Evolutionary conservation across 2,797 vertebrate species (phyloP).

Genomic region (Hybognathus amarus): DNA sequence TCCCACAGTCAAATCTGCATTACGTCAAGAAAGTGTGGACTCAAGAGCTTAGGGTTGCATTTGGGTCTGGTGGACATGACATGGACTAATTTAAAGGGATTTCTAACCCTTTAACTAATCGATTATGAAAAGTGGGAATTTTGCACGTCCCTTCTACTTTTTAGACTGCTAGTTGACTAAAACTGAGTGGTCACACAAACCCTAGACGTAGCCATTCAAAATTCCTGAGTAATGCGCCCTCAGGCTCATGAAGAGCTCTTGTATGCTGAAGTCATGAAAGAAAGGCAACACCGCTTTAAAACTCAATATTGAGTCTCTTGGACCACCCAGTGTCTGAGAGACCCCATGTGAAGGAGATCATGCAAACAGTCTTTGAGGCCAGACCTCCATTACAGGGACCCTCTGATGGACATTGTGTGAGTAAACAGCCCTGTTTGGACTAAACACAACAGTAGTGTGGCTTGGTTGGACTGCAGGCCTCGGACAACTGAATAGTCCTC

Average conservation of each 20-base stretch:
- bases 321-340: slow-evolving; percentile 28
- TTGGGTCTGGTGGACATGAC: not conserved
- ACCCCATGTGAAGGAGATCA: not conserved
- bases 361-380: slow-evolving; percentile 10
- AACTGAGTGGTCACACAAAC: not conserved
- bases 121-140: not conserved
- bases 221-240: not conserved
- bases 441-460: not conserved
- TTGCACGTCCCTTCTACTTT: not conserved
- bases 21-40: not conserved
- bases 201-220: not conserved
- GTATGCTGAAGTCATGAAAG: slow-evolving; percentile 10
- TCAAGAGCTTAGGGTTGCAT: not conserved
- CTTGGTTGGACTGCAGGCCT: not conserved
- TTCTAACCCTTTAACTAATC: not conserved
- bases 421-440: not conserved
- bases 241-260: not conserved
- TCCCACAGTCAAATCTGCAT: not conserved
- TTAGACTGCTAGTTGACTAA: not conserved
- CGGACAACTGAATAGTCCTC: not conserved
- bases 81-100: not conserved
- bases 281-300: slow-evolving; percentile 2
- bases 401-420: slow-evolving; percentile 4
- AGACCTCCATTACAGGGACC: not conserved
- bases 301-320: slow-evolving; percentile 10